Percentiles rank a stretch among this genome's conserved stretches.
These are phyloP conservation scores for Holcopasites calliopsidis DNA, from an alignment of 1,140 invertebrate genomes.

Conservation along the genomic window DNA sequence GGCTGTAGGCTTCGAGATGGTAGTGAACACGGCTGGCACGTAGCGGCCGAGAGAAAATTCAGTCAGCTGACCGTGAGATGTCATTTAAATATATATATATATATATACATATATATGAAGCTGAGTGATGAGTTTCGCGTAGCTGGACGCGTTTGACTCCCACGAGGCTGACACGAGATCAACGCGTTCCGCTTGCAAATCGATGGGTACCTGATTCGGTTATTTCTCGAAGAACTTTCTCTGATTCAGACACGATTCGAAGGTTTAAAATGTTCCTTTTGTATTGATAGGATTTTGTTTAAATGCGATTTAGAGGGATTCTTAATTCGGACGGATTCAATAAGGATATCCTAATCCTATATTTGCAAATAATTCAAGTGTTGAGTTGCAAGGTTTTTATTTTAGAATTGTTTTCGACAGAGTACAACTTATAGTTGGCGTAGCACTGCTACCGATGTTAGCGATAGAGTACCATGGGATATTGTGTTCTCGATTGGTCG, in stretches of 20 bases:
- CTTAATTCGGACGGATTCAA: too few relatives aligned
- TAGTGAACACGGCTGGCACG: slow-evolving; percentile 21
- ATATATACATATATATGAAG: too few relatives aligned
- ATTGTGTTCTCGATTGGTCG: background rate
- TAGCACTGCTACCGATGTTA: too few relatives aligned
- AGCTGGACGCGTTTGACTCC: background rate
- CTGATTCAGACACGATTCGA: background rate
- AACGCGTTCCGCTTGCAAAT: background rate
- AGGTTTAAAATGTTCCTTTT: too few relatives aligned
- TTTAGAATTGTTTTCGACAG: too few relatives aligned
- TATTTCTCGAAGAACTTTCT: background rate
- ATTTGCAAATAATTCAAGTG: too few relatives aligned
- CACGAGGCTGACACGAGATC: slow-evolving; percentile 9
- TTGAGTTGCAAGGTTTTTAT: too few relatives aligned
- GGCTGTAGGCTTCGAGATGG: too few relatives aligned
- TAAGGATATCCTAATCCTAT: too few relatives aligned
- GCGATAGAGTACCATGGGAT: background rate
- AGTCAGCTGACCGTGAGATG: slow-evolving; percentile 33
- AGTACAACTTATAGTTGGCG: too few relatives aligned
- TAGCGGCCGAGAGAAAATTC: slow-evolving; percentile 21
- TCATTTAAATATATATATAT: slow-evolving; percentile 62
- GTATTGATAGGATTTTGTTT: too few relatives aligned
- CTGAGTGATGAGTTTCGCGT: slow-evolving; percentile 33
- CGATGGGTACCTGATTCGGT: background rate
- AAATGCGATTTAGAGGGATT: too few relatives aligned